Percentiles rank a stretch among this genome's conserved stretches.
These are phyloP conservation scores for Hylia prasina DNA, from an alignment of 2,113 vertebrate genomes.

Conservation along the genomic window DNA sequence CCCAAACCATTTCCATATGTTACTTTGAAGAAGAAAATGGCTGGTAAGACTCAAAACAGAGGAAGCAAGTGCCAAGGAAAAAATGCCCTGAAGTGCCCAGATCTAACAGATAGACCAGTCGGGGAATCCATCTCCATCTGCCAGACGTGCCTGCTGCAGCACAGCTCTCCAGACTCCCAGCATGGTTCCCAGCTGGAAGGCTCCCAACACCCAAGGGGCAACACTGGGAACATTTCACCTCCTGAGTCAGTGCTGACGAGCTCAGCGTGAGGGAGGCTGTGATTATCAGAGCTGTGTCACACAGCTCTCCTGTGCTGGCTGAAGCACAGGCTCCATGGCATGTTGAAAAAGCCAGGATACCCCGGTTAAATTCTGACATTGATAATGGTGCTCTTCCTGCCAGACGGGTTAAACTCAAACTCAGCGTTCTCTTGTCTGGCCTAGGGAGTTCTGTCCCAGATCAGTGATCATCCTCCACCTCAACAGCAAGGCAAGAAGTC, in stretches of 20 bases:
- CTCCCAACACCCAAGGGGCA: background rate
- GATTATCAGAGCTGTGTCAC: background rate
- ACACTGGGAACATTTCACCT: background rate
- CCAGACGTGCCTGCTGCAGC: background rate
- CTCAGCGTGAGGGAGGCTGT: background rate
- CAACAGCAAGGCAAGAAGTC: background rate
- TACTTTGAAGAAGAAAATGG: slow-evolving; percentile 92
- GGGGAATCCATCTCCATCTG: background rate
- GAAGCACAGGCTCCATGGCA: background rate
- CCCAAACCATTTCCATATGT: slow-evolving; percentile 91
- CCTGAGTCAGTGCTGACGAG: background rate
- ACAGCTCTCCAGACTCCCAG: background rate
- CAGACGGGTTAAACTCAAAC: rapidly evolving
- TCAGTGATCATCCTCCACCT: background rate
- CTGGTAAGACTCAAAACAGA: slow-evolving; percentile 74
- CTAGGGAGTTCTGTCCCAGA: background rate
- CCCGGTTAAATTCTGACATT: background rate
- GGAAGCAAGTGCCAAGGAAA: background rate
- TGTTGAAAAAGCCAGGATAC: background rate
- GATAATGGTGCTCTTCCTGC: background rate
- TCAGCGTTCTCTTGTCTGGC: background rate
- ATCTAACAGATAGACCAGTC: slow-evolving; percentile 1
- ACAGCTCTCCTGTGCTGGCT: background rate
- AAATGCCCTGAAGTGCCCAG: slow-evolving; percentile 39
- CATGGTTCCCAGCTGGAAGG: background rate